Conservation (phyloP, 2,113 vertebrate genomes). For the Platysteira castanea region DNA sequence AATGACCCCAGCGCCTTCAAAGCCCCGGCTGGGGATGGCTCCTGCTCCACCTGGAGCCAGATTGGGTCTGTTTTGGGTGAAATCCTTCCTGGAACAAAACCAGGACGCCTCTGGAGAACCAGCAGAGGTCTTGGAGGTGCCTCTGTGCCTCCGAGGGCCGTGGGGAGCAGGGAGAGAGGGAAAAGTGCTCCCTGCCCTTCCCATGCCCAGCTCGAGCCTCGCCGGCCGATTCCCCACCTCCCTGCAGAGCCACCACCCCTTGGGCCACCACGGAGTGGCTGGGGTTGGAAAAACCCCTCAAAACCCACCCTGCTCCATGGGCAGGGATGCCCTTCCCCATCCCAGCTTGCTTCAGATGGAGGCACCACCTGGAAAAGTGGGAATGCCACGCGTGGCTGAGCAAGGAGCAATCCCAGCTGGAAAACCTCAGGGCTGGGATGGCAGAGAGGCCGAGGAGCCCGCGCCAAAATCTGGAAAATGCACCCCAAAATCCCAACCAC, state of each 20-base stretch:
- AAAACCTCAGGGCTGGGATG: background rate
- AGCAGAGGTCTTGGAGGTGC: background rate
- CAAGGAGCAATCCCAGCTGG: background rate
- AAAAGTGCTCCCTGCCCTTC: background rate
- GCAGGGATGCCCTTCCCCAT: background rate
- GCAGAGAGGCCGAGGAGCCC: fast-evolving
- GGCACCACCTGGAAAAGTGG: background rate
- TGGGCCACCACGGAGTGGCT: background rate
- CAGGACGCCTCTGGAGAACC: fast-evolving
- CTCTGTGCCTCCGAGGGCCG: background rate
- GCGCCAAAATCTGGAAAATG: background rate
- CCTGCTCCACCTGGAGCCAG: fast-evolving
- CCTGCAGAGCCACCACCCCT: background rate
- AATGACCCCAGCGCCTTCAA: background rate
- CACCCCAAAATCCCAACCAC: background rate
- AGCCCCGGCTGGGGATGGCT: background rate
- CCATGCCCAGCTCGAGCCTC: background rate
- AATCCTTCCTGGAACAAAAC: background rate
- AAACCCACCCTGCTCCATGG: background rate
- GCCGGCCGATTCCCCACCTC: background rate
- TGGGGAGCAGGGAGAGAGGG: background rate
- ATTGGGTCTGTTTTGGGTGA: background rate
- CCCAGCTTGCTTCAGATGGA: too few species aligned
- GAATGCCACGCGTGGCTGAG: fast-evolving
- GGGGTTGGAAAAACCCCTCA: background rate